These are phyloP conservation scores for Amia ocellicauda DNA, from an alignment of 2,113 vertebrate species.

Conservation along the genomic window DNA sequence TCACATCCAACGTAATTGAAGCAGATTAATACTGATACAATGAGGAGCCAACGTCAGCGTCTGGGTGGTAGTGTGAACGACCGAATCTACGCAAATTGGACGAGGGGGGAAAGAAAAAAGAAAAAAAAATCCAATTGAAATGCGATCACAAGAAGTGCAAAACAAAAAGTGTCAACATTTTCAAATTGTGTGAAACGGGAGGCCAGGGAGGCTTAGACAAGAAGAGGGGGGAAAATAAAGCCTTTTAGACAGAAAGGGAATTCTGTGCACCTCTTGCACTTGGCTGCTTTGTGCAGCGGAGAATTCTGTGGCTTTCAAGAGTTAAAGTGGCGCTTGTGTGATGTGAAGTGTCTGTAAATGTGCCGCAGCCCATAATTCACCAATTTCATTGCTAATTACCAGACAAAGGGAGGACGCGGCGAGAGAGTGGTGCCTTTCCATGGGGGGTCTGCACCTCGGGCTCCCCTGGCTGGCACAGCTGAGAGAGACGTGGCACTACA, in stretches of 20 bases:
- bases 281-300: constrained; percentile 14
- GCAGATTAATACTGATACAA: too few species aligned
- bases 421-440: constrained; percentile 35
- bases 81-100: too few species aligned
- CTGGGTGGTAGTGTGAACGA: too few species aligned
- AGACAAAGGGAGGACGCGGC: constrained; percentile 61
- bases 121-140: too few species aligned
- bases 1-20: too few species aligned
- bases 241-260: background rate
- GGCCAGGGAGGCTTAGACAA: background rate
- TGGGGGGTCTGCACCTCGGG: constrained; percentile 25
- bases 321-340: constrained; percentile 68
- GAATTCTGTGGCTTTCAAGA: constrained; percentile 53
- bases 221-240: constrained; percentile 8
- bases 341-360: constrained; percentile 69
- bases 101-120: too few species aligned
- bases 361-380: constrained; percentile 74
- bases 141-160: too few species aligned
- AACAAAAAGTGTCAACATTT: too few species aligned
- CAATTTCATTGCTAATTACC: constrained; percentile 77
- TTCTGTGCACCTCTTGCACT: background rate
- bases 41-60: too few species aligned
- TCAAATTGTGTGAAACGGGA: too few species aligned
- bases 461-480: constrained; percentile 60
- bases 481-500: constrained; percentile 57